Conservation (phyloP, 2,888 invertebrate species). For the Drosophila falleni region DNA sequence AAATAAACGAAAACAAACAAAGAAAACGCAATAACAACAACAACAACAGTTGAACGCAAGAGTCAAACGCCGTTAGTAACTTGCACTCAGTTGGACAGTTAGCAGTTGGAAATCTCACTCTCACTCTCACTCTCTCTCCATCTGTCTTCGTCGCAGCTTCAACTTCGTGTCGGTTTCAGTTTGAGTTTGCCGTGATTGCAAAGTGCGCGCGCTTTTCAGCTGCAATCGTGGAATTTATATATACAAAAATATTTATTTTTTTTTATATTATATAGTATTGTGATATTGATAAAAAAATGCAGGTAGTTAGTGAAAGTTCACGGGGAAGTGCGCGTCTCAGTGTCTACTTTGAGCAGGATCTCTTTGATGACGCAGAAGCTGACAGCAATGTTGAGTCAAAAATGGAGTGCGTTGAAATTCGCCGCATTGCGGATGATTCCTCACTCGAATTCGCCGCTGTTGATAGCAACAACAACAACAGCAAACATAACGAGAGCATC, state of each 20-base stretch:
- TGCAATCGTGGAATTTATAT: background rate
- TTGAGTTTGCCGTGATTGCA: conserved; percentile 13
- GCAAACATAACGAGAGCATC: conserved; percentile 9
- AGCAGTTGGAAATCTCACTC: conserved; percentile 28
- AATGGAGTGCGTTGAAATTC: conserved; percentile 1
- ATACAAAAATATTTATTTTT: background rate
- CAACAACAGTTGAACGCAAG: conserved; percentile 16
- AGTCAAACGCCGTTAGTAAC: conserved; percentile 35
- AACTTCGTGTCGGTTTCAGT: conserved; percentile 16
- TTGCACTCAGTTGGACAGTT: conserved; percentile 8
- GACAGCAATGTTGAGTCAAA: background rate
- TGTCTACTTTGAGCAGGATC: conserved; percentile 54
- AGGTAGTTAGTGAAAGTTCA: conserved; percentile 12
- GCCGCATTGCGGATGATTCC: conserved; percentile 1
- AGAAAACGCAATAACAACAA: conserved; percentile 14
- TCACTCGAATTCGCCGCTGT: background rate
- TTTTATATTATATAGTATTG: background rate
- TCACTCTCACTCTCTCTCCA: background rate
- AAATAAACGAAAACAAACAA: conserved; percentile 15
- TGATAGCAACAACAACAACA: conserved; percentile 30
- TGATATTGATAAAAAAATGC: conserved; percentile 24
- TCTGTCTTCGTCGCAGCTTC: conserved; percentile 4
- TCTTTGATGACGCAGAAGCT: background rate
- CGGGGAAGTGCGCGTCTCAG: conserved; percentile 32
- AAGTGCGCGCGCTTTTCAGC: conserved; percentile 10